Evolutionary conservation across 2,797 vertebrate species (phyloP), one percentile per base, ranked within the genome.

Genomic region (Iguana delicatissima): DNA sequence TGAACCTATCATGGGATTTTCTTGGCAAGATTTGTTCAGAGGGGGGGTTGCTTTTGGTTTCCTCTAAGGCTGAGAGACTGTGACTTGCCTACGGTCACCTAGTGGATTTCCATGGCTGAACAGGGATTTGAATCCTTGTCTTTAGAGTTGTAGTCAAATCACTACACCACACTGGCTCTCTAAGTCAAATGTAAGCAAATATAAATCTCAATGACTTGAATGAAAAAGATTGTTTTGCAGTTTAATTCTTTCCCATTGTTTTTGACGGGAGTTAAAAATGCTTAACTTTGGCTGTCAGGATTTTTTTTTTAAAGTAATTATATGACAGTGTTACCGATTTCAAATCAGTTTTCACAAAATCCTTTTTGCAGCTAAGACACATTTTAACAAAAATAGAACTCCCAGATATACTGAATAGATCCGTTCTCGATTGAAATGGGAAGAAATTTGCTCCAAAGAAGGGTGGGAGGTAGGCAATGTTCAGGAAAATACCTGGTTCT

Each of bases 331-430:
- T 42, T 76, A 1, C n/a, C 76, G 22, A 5, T 86, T 29, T 76
- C 12, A 73, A 55, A 73, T 32, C 8, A 85, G 69, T 38, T 52
- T 85, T 85, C 18, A 55, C 74, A 14, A 24, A 76, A 86, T 22
- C 20, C 59, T 5, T 86, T 76, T 86, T 86, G 22, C 50, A 55
- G 69, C 52, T n/a, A 38, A 67, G 82, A 85, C 50, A 84, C 62
- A 32, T 46, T 16, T 67, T 29, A 62, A 42, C 6, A 14, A 69
- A 84, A 67, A 32, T 50, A 69, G 67, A 84, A 69, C 6, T 50
- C 46, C n/a, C 5, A 67, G 38, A 22, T 52, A 12, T 85, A 72
- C 69, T n/a, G 18, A 29, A 22, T n/a, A 52, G 29, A 69, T 73
- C 9, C 6, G 22, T 24, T 55, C 32, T 13, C 3, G 24, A 14